Evolutionary conservation across 2,888 invertebrate genomes (phyloP).

Genomic region (Phengaris alcon): DNA sequence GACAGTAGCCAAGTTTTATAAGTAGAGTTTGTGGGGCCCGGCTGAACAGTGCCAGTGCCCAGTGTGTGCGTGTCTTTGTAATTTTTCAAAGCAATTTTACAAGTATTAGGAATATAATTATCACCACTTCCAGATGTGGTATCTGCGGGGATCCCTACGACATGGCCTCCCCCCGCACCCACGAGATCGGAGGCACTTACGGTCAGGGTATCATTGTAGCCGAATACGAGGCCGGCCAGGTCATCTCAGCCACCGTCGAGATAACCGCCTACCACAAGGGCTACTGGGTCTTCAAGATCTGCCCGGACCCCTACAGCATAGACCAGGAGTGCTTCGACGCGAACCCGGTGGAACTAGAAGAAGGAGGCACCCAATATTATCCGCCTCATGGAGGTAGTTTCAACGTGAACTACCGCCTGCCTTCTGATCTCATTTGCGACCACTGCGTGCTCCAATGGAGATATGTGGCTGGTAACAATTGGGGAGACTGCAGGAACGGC

Average conservation of each 20-base stretch:
- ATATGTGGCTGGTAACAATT: constrained; percentile 90
- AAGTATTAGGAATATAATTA: too few relatives aligned
- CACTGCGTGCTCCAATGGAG: constrained; percentile 93
- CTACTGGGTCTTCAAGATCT: constrained; percentile 89
- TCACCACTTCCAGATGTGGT: constrained; percentile 79
- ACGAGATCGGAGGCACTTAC: constrained; percentile 89
- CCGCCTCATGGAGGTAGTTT: constrained; percentile 85
- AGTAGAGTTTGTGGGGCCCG: too few relatives aligned
- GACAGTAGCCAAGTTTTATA: too few relatives aligned
- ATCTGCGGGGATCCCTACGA: constrained; percentile 92
- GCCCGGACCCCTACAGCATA: constrained; percentile 83
- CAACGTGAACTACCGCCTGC: constrained; percentile 82
- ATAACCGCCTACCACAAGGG: constrained; percentile 91
- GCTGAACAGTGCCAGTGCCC: too few relatives aligned
- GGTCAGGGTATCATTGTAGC: constrained; percentile 87
- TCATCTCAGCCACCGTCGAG: constrained; percentile 84
- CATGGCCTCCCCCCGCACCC: constrained; percentile 81
- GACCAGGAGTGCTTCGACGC: constrained; percentile 87
- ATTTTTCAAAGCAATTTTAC: too few relatives aligned
- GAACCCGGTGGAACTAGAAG: constrained; percentile 79
- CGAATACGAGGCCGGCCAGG: constrained; percentile 81
- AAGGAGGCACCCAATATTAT: constrained; percentile 81
- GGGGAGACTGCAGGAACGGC: constrained; percentile 85
- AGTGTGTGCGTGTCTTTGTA: too few relatives aligned
- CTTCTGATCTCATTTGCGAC: constrained; percentile 81